Evolutionary conservation across 2,113 vertebrate species (phyloP).

Genomic region (Nycticorax nycticorax): DNA sequence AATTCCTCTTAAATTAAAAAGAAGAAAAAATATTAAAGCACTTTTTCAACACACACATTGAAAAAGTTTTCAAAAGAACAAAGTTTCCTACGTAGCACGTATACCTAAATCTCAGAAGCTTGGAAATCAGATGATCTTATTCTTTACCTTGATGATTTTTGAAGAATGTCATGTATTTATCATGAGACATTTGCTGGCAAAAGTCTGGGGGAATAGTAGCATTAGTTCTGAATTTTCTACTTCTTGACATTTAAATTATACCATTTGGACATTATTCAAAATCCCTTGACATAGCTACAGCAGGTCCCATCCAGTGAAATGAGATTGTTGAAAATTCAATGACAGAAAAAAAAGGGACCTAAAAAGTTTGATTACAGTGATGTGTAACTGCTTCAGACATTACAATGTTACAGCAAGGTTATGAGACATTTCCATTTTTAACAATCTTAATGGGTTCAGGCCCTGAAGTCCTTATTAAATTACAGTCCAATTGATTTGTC

Average conservation of each 20-base stretch:
- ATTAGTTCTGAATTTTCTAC: not conserved
- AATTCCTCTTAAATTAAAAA: not conserved
- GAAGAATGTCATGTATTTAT: not conserved
- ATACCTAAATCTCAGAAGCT: not conserved
- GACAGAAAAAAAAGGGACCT: not conserved
- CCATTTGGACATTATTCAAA: not conserved
- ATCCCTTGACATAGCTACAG: not conserved
- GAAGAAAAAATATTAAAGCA: not conserved
- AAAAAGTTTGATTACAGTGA: not conserved
- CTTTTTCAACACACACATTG: not conserved
- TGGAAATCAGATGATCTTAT: not conserved
- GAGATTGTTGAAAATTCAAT: not conserved
- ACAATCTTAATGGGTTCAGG: not conserved
- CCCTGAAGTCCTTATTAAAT: not conserved
- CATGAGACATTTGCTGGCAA: not conserved
- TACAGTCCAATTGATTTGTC: not conserved
- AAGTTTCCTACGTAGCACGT: not conserved
- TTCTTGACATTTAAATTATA: constrained; percentile 39
- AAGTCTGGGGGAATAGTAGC: not conserved
- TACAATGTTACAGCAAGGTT: not conserved
- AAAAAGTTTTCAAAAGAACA: not conserved
- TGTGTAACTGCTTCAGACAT: not conserved
- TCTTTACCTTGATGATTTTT: not conserved
- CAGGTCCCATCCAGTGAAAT: not conserved
- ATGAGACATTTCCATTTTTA: constrained; percentile 36